Conservation (phyloP, 30 jellyfish, hydroid and myxozoan species). For the Clytia hemisphaerica region DNA sequence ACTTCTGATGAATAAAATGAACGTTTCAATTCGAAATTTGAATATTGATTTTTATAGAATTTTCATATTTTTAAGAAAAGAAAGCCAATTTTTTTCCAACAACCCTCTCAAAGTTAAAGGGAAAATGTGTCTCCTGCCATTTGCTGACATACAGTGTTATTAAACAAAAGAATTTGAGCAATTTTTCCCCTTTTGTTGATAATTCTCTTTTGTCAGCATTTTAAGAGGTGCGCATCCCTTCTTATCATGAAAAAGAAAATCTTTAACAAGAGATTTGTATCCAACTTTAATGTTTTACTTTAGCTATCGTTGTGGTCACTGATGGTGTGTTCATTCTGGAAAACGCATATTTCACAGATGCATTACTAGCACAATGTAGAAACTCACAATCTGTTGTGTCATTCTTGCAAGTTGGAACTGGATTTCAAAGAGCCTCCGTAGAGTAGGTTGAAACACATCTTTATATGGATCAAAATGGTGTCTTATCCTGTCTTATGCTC, state of each 20-base stretch:
- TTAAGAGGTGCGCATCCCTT: neutral
- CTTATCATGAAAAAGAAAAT: neutral
- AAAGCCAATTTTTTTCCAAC: no score
- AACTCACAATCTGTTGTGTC: conserved; percentile 87
- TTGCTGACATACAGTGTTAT: no score
- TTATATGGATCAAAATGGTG: no score
- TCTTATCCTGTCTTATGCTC: no score
- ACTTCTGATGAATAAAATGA: no score
- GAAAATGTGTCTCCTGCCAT: no score
- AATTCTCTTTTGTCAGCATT: neutral
- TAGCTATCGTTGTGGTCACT: conserved; percentile 86
- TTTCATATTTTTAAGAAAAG: no score
- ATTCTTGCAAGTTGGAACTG: conserved; percentile 89
- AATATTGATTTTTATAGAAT: no score
- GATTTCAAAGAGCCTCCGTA: conserved; percentile 31
- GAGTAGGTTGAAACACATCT: conserved; percentile 77
- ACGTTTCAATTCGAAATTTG: no score
- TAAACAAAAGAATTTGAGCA: no score
- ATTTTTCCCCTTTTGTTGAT: no score
- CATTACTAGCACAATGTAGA: conserved; percentile 83
- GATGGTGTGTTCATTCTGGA: conserved; percentile 88
- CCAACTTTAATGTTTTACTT: neutral
- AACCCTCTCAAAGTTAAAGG: no score
- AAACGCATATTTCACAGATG: conserved; percentile 86
- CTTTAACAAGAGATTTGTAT: neutral